Conservation (phyloP, 2,888 invertebrate genomes). For the Silvanus unidentatus region DNA sequence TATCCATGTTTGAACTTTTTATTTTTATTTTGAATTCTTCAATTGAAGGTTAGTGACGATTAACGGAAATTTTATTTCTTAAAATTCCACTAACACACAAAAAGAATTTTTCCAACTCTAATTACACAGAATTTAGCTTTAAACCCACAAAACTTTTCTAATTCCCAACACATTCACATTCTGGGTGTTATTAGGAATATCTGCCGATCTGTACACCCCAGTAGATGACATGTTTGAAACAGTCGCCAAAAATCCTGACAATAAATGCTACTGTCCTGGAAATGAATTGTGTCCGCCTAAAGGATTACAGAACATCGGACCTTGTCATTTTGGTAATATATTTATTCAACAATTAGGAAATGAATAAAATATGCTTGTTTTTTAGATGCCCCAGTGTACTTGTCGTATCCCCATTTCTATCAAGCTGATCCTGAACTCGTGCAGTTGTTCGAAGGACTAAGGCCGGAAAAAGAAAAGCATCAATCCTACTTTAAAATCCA, state of each 20-base stretch:
- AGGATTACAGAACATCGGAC: constrained; percentile 80
- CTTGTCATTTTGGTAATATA: constrained; percentile 73
- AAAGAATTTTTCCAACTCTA: too few species aligned
- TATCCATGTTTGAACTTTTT: too few species aligned
- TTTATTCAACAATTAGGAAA: too few species aligned
- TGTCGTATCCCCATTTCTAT: constrained; percentile 87
- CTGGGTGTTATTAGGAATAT: too few species aligned
- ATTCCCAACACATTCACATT: too few species aligned
- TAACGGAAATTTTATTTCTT: too few species aligned
- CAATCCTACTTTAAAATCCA: constrained; percentile 79
- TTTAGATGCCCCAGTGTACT: constrained; percentile 77
- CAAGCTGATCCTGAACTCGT: constrained; percentile 67
- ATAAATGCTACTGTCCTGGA: constrained; percentile 71
- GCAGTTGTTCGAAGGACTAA: constrained; percentile 64
- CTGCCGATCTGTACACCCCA: constrained; percentile 68
- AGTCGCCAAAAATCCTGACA: constrained; percentile 60
- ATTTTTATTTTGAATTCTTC: too few species aligned
- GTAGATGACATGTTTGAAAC: constrained; percentile 64
- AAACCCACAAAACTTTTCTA: too few species aligned
- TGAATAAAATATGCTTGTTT: constrained; percentile 5
- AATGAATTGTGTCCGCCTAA: constrained; percentile 62
- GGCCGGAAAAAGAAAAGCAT: constrained; percentile 63
- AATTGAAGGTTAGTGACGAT: too few species aligned
- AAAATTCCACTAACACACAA: too few species aligned
- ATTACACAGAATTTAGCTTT: too few species aligned